Conservation (phyloP, 2,888 invertebrate genomes). For the Isotomurus palustris region DNA sequence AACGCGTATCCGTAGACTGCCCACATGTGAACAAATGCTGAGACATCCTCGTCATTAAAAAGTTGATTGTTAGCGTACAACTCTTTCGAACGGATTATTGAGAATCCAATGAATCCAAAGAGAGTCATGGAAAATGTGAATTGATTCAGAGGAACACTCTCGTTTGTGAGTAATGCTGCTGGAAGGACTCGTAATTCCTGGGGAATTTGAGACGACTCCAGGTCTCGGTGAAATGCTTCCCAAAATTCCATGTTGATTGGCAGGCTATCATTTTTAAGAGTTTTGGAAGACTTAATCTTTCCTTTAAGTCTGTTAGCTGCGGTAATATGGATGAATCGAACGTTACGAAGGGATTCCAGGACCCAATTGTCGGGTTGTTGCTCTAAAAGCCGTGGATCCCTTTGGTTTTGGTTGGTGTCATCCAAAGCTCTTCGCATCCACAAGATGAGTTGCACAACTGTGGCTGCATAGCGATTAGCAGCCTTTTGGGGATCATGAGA, state of each 20-base stretch:
- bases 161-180: too few species aligned
- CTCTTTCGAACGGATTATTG: not conserved
- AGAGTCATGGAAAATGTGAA: not conserved
- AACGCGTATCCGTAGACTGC: not conserved
- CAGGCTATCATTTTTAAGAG: not conserved
- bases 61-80: not conserved
- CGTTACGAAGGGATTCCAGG: not conserved
- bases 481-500: not conserved
- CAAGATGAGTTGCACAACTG: not conserved
- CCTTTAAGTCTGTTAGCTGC: not conserved
- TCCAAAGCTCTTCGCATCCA: not conserved
- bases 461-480: not conserved
- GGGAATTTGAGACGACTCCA: too few species aligned
- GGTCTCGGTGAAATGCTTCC: not conserved
- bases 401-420: not conserved
- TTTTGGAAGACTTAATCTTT: not conserved
- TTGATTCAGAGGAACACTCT: not conserved
- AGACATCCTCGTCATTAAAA: not conserved
- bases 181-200: too few species aligned
- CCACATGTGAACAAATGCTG: not conserved
- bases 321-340: not conserved
- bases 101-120: not conserved
- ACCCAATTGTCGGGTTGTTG: constrained; percentile 2
- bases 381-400: too few species aligned
- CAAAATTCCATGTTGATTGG: not conserved